Conservation (phyloP, 2,113 vertebrate species). For the Xyrauchen texanus region DNA sequence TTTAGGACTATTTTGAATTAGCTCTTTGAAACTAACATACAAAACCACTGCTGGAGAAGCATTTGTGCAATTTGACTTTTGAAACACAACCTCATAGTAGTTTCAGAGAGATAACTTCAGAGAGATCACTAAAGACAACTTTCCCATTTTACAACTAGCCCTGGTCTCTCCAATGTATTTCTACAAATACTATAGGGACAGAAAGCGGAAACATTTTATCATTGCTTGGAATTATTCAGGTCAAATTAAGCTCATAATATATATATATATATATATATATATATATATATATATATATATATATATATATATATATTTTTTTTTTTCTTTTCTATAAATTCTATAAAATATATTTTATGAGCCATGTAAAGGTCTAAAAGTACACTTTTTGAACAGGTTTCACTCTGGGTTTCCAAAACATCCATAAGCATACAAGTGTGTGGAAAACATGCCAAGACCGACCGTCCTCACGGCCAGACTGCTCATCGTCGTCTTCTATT, state of each 20-base stretch:
- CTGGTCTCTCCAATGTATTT: not conserved
- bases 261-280: no score
- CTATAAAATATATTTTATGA: not conserved
- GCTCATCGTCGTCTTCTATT: constrained; percentile 71
- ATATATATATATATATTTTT: no score
- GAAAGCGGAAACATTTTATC: not conserved
- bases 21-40: not conserved
- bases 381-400: not conserved
- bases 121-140: no score
- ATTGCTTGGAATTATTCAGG: no score
- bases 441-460: not conserved
- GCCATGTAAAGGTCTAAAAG: not conserved
- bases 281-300: no score
- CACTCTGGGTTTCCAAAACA: not conserved
- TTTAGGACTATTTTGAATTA: not conserved
- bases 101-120: no score
- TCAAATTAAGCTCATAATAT: no score
- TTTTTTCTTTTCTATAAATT: no score
- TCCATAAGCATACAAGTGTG: not conserved
- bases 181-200: not conserved
- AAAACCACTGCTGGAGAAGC: not conserved
- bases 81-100: not conserved
- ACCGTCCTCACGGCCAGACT: constrained; percentile 60
- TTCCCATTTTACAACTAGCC: not conserved
- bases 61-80: not conserved